Base-by-base conservation (phyloP, 92 coral and sea anemone species). In the Metridium senile region DNA sequence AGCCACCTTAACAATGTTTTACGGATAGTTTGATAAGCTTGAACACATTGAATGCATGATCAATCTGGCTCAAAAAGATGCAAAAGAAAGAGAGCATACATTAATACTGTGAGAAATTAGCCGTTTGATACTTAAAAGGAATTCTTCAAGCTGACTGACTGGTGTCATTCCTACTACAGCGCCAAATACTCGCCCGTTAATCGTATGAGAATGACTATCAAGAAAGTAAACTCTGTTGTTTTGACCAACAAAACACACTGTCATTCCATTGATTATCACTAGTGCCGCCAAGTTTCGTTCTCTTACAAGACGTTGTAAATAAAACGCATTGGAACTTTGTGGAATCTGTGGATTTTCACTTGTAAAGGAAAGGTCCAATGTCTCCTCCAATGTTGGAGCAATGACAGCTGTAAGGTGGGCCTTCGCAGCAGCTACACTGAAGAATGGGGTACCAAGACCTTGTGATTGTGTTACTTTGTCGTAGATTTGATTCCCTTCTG, bases 191-290 rank as follows among this genome's bases (percentile, higher is more conserved):
- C 71, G 71, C 8, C 81, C 81, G 62, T 28, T 27, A 1, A 19
- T 6, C 16, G 59, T 71, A 66, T 68, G 84, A 1, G 0, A 20
- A 56, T 79, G 84, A 30, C 84, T 79, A 39, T 79, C 76, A 25
- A 79, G 10, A 22, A 79, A 6, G 11, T 68, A 25, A 31, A 79
- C 11, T 10, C 53, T 27, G 8, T 35, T 21, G 26, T 30, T 1
- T 4, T 31, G 59, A 30, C 28, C 76, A 69, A 79, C 74, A 66
- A 69, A 69, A 11, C 54, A 17, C 9, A 69, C 43, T 0, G 84
- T 68, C 64, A 57, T 56, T 45, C 31, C 76, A 69, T 79, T 56
- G 39, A 79, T 68, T 9, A 69, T 79, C 19, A 79, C 84, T 1
- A 79, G 39, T 9, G 77, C 76, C 29, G 76, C 75, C 1, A 70